phyloP scores from a whole-genome alignment of 64 coral and sea anemone genomes.

The Montipora sp. region DNA sequence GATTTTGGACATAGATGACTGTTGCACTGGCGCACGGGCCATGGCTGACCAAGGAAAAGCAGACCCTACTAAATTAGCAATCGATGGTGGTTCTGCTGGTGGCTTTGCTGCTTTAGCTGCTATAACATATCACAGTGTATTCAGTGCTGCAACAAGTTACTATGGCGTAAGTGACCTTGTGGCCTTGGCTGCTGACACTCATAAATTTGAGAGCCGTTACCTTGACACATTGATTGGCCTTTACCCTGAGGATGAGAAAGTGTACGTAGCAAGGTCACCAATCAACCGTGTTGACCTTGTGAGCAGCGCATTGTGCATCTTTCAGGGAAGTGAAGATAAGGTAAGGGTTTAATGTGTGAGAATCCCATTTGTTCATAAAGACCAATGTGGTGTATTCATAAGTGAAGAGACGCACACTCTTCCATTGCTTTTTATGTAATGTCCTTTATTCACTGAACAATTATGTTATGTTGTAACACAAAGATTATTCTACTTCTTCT shows the following conservation, averaged over 20 bases:
- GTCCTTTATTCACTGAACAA: too few species aligned
- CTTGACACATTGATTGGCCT: conserved; percentile 73
- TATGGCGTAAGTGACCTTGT: conserved; percentile 85
- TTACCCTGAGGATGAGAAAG: conserved; percentile 61
- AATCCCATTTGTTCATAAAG: not conserved
- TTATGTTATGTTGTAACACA: too few species aligned
- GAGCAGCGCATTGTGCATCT: conserved; percentile 71
- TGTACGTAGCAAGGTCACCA: conserved; percentile 77
- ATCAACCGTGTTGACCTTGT: conserved; percentile 69
- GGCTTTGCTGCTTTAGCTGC: conserved; percentile 84
- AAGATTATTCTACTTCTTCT: too few species aligned
- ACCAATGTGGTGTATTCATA: too few species aligned
- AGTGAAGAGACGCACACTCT: too few species aligned
- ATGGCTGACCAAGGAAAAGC: conserved; percentile 78
- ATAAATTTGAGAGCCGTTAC: conserved; percentile 97
- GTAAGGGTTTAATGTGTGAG: conserved; percentile 26
- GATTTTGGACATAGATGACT: conserved; percentile 85
- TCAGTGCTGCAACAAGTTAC: conserved; percentile 86
- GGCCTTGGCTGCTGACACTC: conserved; percentile 70
- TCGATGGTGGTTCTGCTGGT: conserved; percentile 90
- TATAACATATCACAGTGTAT: conserved; percentile 73
- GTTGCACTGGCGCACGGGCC: conserved; percentile 82
- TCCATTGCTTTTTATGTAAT: too few species aligned
- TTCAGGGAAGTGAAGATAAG: conserved; percentile 94
- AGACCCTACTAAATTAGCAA: conserved; percentile 64